These are phyloP conservation scores for Calephelis nemesis DNA, from an alignment of 1,140 invertebrate species.

Conservation along the genomic window DNA sequence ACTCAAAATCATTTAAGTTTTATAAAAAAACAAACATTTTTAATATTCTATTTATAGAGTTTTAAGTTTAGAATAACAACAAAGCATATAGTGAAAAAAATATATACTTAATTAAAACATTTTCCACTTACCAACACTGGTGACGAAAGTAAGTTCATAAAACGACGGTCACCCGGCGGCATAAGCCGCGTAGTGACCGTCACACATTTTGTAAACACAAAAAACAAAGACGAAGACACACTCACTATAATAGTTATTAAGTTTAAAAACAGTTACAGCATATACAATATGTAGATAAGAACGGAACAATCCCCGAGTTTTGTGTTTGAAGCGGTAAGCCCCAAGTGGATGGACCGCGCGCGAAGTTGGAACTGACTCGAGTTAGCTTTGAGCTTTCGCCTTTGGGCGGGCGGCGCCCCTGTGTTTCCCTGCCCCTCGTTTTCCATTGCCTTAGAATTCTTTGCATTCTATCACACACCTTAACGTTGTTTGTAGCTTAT, in stretches of 20 bases:
- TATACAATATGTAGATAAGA: background rate
- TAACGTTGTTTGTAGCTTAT: background rate
- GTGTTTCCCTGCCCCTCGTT: conserved; percentile 15
- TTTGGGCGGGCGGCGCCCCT: conserved; percentile 16
- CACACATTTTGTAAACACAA: conserved; percentile 2
- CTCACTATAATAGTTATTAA: background rate
- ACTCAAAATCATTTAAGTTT: too few relatives aligned
- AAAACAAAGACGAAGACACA: conserved; percentile 5
- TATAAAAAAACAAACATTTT: too few relatives aligned
- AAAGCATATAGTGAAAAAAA: background rate
- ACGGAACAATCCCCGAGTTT: conserved; percentile 13
- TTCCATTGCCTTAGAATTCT: conserved; percentile 10
- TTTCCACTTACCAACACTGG: background rate
- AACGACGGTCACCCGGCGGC: conserved; percentile 14
- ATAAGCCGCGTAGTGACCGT: conserved; percentile 6
- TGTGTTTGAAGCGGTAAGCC: background rate
- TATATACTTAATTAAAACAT: background rate
- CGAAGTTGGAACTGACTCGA: conserved; percentile 12
- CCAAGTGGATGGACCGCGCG: conserved; percentile 3
- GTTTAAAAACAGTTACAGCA: conserved; percentile 4
- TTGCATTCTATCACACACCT: conserved; percentile 11
- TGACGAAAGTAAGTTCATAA: conserved; percentile 7
- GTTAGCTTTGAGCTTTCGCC: conserved; percentile 7
- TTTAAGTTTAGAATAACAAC: too few relatives aligned
- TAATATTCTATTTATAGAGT: too few relatives aligned